Evolutionary conservation across 2,888 invertebrate species (phyloP).

Genomic region (Apodemia mormo): DNA sequence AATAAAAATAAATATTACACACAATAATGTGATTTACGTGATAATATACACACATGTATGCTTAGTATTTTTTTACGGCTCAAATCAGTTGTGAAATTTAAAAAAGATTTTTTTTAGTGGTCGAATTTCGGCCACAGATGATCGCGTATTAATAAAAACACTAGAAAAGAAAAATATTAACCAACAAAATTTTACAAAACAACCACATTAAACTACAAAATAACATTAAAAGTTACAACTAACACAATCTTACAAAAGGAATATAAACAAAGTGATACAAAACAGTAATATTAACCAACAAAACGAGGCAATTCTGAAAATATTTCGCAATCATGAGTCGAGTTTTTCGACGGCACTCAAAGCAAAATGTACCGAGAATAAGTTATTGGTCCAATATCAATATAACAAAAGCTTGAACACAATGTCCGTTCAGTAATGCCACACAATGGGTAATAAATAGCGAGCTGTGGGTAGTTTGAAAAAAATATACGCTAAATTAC

Average conservation of each 20-base stretch:
- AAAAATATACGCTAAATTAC: constrained; percentile 27
- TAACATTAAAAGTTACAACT: background rate
- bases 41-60: too few species aligned
- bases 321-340: constrained; percentile 13
- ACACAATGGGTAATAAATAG: constrained; percentile 52
- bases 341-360: constrained; percentile 19
- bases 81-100: too few species aligned
- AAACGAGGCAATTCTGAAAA: constrained; percentile 6
- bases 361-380: constrained; percentile 36
- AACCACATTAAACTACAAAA: background rate
- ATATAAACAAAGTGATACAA: background rate
- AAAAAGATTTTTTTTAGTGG: too few species aligned
- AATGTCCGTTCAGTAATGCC: constrained; percentile 45
- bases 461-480: constrained; percentile 27
- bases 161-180: too few species aligned
- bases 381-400: constrained; percentile 69
- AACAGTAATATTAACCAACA: constrained; percentile 3
- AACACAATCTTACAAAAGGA: background rate
- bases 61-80: too few species aligned
- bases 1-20: too few species aligned
- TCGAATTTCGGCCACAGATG: too few species aligned
- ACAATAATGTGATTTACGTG: too few species aligned
- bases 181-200: too few species aligned
- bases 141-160: too few species aligned
- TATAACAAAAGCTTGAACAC: constrained; percentile 56